Evolutionary conservation across 2,113 vertebrate species (phyloP), one percentile per base, ranked within the genome.

Genomic region (Pseudorasbora parva): DNA sequence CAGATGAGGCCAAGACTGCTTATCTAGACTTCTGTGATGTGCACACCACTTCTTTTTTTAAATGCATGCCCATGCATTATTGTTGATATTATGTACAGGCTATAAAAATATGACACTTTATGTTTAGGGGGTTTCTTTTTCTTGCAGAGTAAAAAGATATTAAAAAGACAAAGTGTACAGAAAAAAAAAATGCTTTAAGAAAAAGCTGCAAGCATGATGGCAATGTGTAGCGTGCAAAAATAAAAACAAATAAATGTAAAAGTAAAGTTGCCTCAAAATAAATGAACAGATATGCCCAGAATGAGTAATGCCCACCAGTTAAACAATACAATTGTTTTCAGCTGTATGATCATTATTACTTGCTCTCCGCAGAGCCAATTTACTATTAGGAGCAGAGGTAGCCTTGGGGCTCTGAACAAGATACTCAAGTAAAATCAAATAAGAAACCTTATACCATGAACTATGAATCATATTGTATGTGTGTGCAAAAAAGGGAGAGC

Each of bases 251-350:
- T 77, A 41, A 66, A 30, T 33, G 45, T 64, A 79, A 25, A 60
- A 41, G 56, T 78, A 75, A 75, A 30, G 17, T 75, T 62, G 56
- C 54, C 56, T 59, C 56, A 43, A 47, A 79, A 79, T 79, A 62
- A 79, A 49, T 79, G 77, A 79, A 79, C 57, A 79, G 56, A 78
- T 78, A 78, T 78, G 75, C 12, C 75, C 75, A 78, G 33, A 78
- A 79, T 79, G 77, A 79, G 59, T 79, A 79, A 79, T 79, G 59
- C 57, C 77, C 41, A 64, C 41, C 57, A 79, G 77, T 66, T 79
- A 79, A 66, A 66, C 77, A 79, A 79, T 62, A 79, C 59, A 66
- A 79, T 79, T 66, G 77, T 66, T 79, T 79, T 79, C 59, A 79
- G 59, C 57, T 62, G 77, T 59, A 66, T 47, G 23, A 66, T 25